A percentile compares a stretch with the other conserved stretches of the same genome.
These are phyloP conservation scores for Choreutis nemorana DNA, from an alignment of 2,888 invertebrate species.

Conservation along the genomic window DNA sequence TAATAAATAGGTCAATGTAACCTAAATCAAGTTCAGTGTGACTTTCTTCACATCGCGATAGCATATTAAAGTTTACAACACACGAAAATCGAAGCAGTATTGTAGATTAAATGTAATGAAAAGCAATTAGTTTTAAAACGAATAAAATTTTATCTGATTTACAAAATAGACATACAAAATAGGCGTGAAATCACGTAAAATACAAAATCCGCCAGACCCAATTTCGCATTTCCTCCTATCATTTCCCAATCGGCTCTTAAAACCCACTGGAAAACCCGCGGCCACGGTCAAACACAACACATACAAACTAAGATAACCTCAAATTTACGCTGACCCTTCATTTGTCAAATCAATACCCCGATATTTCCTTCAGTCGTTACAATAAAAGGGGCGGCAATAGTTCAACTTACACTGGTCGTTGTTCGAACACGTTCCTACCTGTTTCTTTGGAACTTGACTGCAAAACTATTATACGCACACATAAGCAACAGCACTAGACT, in stretches of 20 bases:
- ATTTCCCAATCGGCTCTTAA: constrained; percentile 22
- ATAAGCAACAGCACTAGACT: constrained; percentile 9
- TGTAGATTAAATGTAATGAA: too few species aligned
- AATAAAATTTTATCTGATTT: too few species aligned
- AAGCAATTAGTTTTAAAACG: too few species aligned
- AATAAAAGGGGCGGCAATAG: constrained; percentile 17
- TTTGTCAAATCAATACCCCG: background rate
- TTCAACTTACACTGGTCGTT: constrained; percentile 13
- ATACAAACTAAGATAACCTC: constrained; percentile 6
- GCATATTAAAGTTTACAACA: too few species aligned
- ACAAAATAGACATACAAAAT: too few species aligned
- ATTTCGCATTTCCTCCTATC: constrained; percentile 11
- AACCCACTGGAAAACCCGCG: constrained; percentile 26
- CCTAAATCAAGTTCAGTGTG: too few species aligned
- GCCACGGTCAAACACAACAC: constrained; percentile 16
- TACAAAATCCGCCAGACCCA: too few species aligned
- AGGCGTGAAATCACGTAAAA: too few species aligned
- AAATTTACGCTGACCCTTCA: too few species aligned
- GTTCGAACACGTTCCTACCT: constrained; percentile 30
- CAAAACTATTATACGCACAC: constrained; percentile 19
- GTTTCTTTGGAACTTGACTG: constrained; percentile 17
- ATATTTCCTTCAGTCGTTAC: background rate
- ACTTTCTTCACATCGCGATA: too few species aligned
- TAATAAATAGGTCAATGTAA: too few species aligned
- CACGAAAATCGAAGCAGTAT: too few species aligned